These are phyloP conservation scores for Cyclura pinguis DNA, from an alignment of 2,797 vertebrate species.

Conservation along the genomic window DNA sequence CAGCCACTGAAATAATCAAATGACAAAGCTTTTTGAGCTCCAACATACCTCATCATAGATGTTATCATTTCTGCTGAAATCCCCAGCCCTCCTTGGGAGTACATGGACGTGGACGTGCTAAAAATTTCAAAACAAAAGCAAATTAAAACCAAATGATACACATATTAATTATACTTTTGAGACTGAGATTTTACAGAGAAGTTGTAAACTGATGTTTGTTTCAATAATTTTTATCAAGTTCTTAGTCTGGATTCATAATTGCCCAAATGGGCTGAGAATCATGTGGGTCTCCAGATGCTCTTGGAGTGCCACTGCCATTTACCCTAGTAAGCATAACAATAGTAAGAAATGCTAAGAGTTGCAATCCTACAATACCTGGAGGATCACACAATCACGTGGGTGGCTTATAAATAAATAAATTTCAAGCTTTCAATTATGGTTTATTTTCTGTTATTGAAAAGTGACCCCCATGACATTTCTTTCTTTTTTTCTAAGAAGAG, in stretches of 20 bases:
- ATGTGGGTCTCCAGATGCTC: too few species aligned
- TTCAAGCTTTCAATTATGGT: neutral
- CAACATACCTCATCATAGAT: slow-evolving; percentile 83
- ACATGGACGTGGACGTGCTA: slow-evolving; percentile 86
- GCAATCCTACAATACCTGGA: too few species aligned
- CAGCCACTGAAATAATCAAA: neutral
- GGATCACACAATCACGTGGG: neutral
- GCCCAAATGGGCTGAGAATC: too few species aligned
- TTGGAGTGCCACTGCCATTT: too few species aligned
- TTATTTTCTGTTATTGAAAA: neutral
- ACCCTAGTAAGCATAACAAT: too few species aligned
- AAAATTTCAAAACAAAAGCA: neutral
- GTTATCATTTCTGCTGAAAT: slow-evolving; percentile 84
- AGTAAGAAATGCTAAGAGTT: too few species aligned
- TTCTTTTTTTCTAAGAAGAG: too few species aligned
- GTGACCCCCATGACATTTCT: neutral
- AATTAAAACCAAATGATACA: neutral
- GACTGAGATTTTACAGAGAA: too few species aligned
- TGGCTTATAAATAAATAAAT: neutral
- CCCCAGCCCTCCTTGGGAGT: slow-evolving; percentile 82
- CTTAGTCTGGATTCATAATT: neutral
- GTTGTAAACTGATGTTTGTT: too few species aligned
- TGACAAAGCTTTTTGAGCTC: neutral
- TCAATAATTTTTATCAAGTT: neutral
- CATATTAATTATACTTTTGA: neutral